Evolutionary conservation across 2,113 vertebrate species (phyloP), one percentile per base, ranked within the genome.

Genomic region (Sinocyclocheilus anshuiensis): DNA sequence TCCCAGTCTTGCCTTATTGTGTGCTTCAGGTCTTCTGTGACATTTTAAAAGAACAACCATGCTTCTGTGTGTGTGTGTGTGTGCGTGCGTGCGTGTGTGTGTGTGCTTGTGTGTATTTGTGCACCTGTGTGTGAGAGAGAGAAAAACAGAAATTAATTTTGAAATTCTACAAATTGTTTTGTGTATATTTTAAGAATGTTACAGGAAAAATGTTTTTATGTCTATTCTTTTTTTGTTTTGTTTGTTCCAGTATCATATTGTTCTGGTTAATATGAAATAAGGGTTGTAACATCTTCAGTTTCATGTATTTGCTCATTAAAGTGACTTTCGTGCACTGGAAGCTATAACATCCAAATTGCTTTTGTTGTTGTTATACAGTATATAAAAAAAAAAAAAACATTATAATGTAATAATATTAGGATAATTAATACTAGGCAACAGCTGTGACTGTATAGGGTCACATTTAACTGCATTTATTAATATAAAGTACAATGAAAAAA

Each of bases 131-230:
- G 74, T 75, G 24, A 20, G 53, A 24, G 33, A 63, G 16, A 57
- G 48, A 12, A 6, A 42, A 8, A 24, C 18, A 42, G 10, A 45
- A 74, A 42, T 22, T 42, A 42, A 42, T 42, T 74, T n/a, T n/a
- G 36, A 45, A n/a, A 77, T 33, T 77, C 29, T 61, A 36, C 10
- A 63, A 57, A 79, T 7, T 24, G 33, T n/a, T 22, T 61, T 63
- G 39, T 81, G 61, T 81, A 81, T 81, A 81, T 65, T 81, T 81
- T 81, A 67, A 63, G 77, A 42, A 59, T 78, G 77, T 57, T 59
- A 80, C 33, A 80, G 77, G 77, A 61, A 63, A 42, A 63, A 42
- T 0, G 79, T 50, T 81, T 81, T 67, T 29, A 48, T 81, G 33
- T 61, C 22, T 12, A 29, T 81, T 81, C 36, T 45, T 42, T 10